Percentiles rank a stretch among this genome's conserved stretches.
Evolutionary conservation across 2,113 vertebrate genomes (phyloP).

Genomic region (Apus apus): DNA sequence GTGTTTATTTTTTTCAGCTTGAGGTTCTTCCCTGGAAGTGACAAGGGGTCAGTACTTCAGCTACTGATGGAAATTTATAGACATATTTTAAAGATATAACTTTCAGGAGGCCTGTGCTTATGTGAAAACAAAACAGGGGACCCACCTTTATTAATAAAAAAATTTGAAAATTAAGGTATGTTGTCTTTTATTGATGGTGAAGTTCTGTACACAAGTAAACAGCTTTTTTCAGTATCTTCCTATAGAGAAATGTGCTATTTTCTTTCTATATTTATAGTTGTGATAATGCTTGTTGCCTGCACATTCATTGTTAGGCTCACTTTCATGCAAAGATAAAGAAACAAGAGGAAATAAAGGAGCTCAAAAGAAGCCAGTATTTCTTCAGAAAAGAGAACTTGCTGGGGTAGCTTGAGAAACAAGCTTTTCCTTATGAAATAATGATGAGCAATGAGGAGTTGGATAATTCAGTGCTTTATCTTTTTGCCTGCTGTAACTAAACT

Average conservation of each 20-base stretch:
- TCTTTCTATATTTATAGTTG: background rate
- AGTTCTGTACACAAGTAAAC: background rate
- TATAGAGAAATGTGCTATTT: background rate
- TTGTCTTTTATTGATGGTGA: background rate
- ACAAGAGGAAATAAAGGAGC: background rate
- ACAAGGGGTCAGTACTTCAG: background rate
- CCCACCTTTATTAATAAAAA: background rate
- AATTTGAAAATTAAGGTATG: background rate
- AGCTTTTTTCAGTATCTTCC: background rate
- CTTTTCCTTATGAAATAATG: conserved; percentile 14
- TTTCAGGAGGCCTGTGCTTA: background rate
- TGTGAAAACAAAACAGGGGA: background rate
- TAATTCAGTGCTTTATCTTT: conserved; percentile 18
- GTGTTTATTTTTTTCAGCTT: background rate
- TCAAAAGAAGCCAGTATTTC: background rate
- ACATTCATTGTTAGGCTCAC: background rate
- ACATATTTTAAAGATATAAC: background rate
- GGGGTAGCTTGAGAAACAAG: background rate
- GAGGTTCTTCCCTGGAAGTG: background rate
- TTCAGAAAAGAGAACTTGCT: background rate
- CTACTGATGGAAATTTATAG: background rate
- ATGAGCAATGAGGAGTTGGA: background rate
- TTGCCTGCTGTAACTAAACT: conserved; percentile 3
- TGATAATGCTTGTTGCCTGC: background rate
- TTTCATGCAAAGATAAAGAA: background rate